Base-by-base conservation (phyloP, 2,797 vertebrate species). In the Amphiprion clarkii region DNA sequence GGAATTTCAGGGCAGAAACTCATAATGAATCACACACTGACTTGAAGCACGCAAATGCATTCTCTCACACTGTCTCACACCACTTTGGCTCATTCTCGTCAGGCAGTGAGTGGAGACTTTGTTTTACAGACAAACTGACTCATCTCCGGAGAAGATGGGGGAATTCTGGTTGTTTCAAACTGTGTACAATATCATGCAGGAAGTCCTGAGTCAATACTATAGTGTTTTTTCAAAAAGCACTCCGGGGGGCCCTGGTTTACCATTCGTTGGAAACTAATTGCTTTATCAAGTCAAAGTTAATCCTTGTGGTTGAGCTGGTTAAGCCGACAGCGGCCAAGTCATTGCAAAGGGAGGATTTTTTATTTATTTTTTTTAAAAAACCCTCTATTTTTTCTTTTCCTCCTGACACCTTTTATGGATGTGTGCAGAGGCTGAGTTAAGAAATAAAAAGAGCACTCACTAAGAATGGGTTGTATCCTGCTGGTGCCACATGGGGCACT, bases 381-480 rank as follows among this genome's bases (percentile, higher is more conserved):
- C 8, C 40, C 33, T 31, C 48, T 48, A 4, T 0, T 3, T 31
- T 4, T 27, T 27, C 27, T 27, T 3, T 27, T 27, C 27, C 27
- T 27, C 40, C 11, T 0, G 1, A 33, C 5, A 33, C 48, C 17
- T 68, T 77, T 71, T 21, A 78, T 52, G 55, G 46, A 5, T 60
- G 46, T 51, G 55, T 40, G 4, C 14, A 49, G 55, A 56, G 23
- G 23, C 46, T 9, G 14, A 31, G 16, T 71, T 54, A 51, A 48
- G 13, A 14, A 9, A 23, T 67, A 62, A 19, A 36, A 29, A 11
- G 52, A 5, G 51, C 68, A 92, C 97, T 97, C 91, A 99, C 98
- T 89, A 96, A 88, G 82, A 98, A 97, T 0, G 96, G 96, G 88
- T 94, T 97, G 93, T 98, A 98, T 0, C 95, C 95, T 64, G 93